Conservation (phyloP, 1,140 invertebrate species). For the Drosophila tristis region DNA sequence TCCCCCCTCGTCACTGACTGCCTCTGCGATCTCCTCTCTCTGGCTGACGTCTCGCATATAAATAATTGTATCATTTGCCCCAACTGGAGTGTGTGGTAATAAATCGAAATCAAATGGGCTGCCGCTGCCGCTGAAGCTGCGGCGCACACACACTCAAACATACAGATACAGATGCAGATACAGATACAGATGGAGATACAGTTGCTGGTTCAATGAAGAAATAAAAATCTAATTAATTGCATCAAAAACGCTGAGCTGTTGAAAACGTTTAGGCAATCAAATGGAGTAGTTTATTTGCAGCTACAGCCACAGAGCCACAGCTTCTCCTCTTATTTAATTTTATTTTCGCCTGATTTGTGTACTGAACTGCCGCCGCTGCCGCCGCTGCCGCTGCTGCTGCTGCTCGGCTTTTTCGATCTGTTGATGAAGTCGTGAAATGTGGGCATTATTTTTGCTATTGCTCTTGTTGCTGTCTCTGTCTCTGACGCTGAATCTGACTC, state of each 20-base stretch:
- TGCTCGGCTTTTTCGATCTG: neutral
- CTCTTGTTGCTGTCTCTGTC: no score
- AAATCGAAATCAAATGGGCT: constrained; percentile 75
- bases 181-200: constrained; percentile 11
- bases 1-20: neutral
- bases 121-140: constrained; percentile 2
- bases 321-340: constrained; percentile 25
- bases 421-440: constrained; percentile 60
- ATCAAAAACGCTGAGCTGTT: constrained; percentile 74
- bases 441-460: constrained; percentile 28
- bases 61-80: constrained; percentile 76
- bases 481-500: no score
- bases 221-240: constrained; percentile 82
- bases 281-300: constrained; percentile 58
- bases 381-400: constrained; percentile 14
- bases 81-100: constrained; percentile 71
- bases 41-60: constrained; percentile 29
- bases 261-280: constrained; percentile 79
- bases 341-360: constrained; percentile 44
- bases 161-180: constrained; percentile 29
- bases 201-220: constrained; percentile 61
- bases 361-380: constrained; percentile 9
- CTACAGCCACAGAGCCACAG: neutral
- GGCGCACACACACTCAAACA: neutral
- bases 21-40: neutral